Conservation (phyloP, 2,797 vertebrate genomes). For the Corythornis leucogaster region DNA sequence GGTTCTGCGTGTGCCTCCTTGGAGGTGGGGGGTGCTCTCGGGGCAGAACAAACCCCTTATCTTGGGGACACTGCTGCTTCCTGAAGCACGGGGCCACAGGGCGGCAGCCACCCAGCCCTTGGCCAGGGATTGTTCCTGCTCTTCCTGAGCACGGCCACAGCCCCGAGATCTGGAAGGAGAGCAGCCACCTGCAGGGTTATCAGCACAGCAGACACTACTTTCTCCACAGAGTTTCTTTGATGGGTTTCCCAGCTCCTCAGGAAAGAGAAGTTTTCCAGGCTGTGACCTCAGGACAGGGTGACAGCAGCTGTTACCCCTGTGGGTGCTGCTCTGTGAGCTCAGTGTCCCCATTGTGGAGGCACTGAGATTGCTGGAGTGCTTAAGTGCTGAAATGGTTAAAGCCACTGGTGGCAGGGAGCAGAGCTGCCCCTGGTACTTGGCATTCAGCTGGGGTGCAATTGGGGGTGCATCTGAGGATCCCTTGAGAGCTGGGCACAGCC, state of each 20-base stretch:
- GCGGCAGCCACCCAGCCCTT: neutral
- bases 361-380: neutral
- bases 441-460: fast-evolving
- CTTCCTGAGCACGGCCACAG: neutral
- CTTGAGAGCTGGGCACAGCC: neutral
- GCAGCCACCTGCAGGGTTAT: neutral
- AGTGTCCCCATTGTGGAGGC: neutral
- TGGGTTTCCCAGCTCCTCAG: neutral
- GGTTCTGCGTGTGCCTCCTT: fast-evolving
- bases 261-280: neutral
- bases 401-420: neutral
- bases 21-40: fast-evolving
- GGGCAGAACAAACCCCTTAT: neutral
- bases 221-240: fast-evolving
- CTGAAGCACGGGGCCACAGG: fast-evolving
- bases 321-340: fast-evolving
- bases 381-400: neutral
- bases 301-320: fast-evolving
- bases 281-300: fast-evolving
- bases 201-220: fast-evolving
- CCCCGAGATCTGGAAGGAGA: neutral
- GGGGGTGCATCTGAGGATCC: neutral
- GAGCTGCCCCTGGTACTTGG: fast-evolving
- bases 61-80: neutral
- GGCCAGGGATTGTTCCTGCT: neutral